A percentile compares a stretch with the other conserved stretches of the same genome.
Conservation (phyloP, 2,888 invertebrate species). For the Athalia circularis region DNA sequence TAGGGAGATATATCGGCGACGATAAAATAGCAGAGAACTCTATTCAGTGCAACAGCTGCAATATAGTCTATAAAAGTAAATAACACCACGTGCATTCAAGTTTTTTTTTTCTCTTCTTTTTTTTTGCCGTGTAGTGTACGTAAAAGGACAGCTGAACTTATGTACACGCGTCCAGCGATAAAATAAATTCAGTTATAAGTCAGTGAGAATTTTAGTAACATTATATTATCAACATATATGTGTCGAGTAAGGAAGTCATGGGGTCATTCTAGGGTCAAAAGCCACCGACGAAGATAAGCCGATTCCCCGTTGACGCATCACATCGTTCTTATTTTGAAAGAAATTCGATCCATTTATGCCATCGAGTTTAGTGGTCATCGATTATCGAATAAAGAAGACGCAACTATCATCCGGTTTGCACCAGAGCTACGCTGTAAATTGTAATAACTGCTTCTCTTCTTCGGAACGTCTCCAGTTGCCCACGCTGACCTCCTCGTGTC, state of each 20-base stretch:
- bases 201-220: background rate
- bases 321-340: background rate
- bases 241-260: conserved; percentile 14
- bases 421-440: conserved; percentile 9
- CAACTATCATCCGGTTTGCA: conserved; percentile 38
- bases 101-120: too few relatives aligned
- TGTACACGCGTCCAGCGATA: too few relatives aligned
- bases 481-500: conserved; percentile 21
- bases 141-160: too few relatives aligned
- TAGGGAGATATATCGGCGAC: too few relatives aligned
- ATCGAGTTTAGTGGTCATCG: conserved; percentile 29
- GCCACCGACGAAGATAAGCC: conserved; percentile 43
- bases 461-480: conserved; percentile 14
- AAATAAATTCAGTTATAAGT: background rate
- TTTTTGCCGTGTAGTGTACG: too few relatives aligned
- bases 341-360: conserved; percentile 31
- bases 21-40: too few relatives aligned
- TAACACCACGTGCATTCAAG: too few relatives aligned
- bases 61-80: too few relatives aligned
- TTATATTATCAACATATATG: background rate
- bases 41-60: too few relatives aligned
- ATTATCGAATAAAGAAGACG: conserved; percentile 34
- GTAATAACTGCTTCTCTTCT: background rate
- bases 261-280: conserved; percentile 48
- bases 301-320: conserved; percentile 25